Evolutionary conservation across 2,888 invertebrate species (phyloP), one percentile per base, ranked within the genome.

Genomic region (Aspidiotus rigidus): DNA sequence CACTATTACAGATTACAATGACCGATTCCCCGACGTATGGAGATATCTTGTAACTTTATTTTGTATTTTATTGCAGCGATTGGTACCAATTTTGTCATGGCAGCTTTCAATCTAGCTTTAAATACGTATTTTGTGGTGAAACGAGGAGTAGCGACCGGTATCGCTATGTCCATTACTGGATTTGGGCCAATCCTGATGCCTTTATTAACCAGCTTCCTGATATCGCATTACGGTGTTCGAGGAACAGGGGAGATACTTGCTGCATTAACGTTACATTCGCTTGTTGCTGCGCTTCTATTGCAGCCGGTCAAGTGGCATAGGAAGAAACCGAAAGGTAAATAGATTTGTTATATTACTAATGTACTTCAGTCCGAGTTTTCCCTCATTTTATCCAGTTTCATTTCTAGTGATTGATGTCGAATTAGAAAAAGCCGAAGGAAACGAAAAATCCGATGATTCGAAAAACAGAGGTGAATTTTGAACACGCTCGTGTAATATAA

Each of bases 281-380:
- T 86, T 7, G 76, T 83, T 69, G 85, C 82, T 9, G 83, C 85
- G 1, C 76, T 81, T 71, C 77, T 88, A 70, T 79, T 87, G 57
- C 85, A 86, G 74, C 88, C 87, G 16, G 80, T 85, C 2, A 84
- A 85, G 77, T 85, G 86, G 85, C 86, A 87, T 76, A 77, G 82
- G 76, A 83, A 79, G 75, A 80, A 53, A 67, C 17, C n/a, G 17
- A 41, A 49, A 49, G 49, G 49, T 49, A 49, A 28, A 5, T 3
- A 28, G 2, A 28, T 28, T 1, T 3, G 28, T 28, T 1, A 28
- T 28, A 3, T 28, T 28, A 28, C 28, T 28, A 1, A 28, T 28
- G 28, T 28, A 28, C 5, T 28, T 28, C 1, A 28, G 28, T 1
- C 5, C 28, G 5, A 28, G 28, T 28, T 28, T 3, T 5, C 28